Percentiles rank a stretch among this genome's conserved stretches.
phyloP scores from a whole-genome alignment of 1,140 invertebrate species.

The Heliothis subflexa region DNA sequence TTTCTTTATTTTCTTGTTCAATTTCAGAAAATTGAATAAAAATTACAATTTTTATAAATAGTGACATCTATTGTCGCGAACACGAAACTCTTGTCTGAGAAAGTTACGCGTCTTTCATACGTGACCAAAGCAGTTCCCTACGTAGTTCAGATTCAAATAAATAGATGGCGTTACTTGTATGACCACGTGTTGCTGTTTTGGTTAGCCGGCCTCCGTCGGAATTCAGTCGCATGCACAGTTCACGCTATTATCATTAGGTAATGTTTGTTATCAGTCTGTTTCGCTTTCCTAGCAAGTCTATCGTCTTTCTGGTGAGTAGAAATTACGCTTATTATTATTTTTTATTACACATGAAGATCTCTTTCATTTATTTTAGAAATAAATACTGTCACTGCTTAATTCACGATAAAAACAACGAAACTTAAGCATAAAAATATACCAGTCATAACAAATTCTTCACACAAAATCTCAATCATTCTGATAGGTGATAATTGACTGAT shows the following conservation, averaged over 20 bases:
- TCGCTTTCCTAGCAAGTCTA: not conserved
- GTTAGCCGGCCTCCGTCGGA: not conserved
- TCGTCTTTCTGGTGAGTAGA: constrained; percentile 22
- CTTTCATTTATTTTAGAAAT: too few relatives aligned
- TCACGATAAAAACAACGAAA: too few relatives aligned
- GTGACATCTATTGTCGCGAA: not conserved
- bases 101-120: too few relatives aligned
- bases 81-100: not conserved
- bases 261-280: constrained; percentile 18
- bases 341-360: too few relatives aligned
- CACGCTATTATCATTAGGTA: constrained; percentile 1
- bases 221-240: not conserved
- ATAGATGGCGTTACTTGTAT: constrained; percentile 27
- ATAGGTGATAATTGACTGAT: too few relatives aligned
- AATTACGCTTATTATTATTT: not conserved
- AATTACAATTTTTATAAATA: not conserved
- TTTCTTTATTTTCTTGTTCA: too few relatives aligned
- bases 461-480: too few relatives aligned
- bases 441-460: too few relatives aligned
- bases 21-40: too few relatives aligned
- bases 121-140: not conserved
- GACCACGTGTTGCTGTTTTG: constrained; percentile 24
- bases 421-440: too few relatives aligned
- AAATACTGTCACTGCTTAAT: too few relatives aligned
- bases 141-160: not conserved